Evolutionary conservation across 2,888 invertebrate species (phyloP), one percentile per base, ranked within the genome.

Genomic region (Scaptomyza reducta): DNA sequence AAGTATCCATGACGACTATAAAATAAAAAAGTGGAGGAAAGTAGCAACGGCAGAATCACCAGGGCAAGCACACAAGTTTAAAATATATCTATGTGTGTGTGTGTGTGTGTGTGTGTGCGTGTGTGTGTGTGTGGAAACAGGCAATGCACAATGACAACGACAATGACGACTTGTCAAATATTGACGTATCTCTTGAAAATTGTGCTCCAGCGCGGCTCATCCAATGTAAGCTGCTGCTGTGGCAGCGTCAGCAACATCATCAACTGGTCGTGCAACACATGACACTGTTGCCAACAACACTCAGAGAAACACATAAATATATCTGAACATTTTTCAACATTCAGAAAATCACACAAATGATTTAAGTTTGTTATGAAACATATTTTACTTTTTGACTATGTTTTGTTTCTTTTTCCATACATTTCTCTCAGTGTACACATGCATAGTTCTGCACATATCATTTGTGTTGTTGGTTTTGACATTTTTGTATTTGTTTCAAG

Each of bases 111-210:
- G 14, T 14, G 33, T n/a, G 33, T n/a, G 35, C 7, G n/a, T n/a
- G 35, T 16, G 38, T 38, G 14, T 14, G 38, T 38, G 16, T 38
- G 14, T 54, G 50, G 35, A 35, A 61, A 58, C 66, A 59, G 75
- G 70, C 71, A 77, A 81, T 71, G 63, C 66, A 66, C 70, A 81
- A 64, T 72, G 66, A 74, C 82, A 81, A 70, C 75, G 71, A 78
- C 87, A 88, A 87, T 85, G 86, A 88, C 87, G 85, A 86, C 85
- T 86, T 88, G 88, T 89, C 87, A 87, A 87, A 87, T 87, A 87
- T 87, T 87, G 87, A 89, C 87, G 88, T 76, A 89, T 84, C 89
- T 81, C 87, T 87, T 87, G 87, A 89, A 89, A 89, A 89, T 84
- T 89, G 79, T 87, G 87, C 87, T 89, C 69, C 76, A 75, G 81